Evolutionary conservation across 2,797 vertebrate genomes (phyloP).

Genomic region (Schizothorax lantsangensis): DNA sequence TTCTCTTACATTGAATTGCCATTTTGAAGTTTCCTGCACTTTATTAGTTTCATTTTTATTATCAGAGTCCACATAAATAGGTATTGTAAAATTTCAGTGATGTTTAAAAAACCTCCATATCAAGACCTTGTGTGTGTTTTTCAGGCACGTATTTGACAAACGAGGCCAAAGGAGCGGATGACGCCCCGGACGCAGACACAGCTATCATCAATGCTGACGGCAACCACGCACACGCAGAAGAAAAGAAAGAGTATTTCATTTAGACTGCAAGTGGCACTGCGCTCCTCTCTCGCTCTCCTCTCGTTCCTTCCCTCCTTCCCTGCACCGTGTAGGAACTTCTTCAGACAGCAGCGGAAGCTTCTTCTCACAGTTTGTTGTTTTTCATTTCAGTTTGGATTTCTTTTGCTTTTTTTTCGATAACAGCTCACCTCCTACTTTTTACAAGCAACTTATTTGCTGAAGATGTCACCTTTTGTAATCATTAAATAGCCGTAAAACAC

Average conservation of each 20-base stretch:
- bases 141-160: conserved; percentile 98
- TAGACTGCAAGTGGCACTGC: conserved; percentile 82
- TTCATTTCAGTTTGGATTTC: conserved; percentile 1
- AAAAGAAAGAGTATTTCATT: conserved; percentile 99
- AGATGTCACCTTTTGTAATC: conserved; percentile 71
- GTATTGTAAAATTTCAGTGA: background rate
- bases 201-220: conserved; percentile 99
- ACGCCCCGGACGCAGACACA: conserved; percentile 96
- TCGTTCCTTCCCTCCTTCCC: conserved; percentile 49
- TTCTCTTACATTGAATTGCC: background rate
- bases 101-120: background rate
- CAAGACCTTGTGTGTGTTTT: conserved; percentile 8
- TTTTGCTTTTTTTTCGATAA: conserved; percentile 75
- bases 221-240: conserved; percentile 96
- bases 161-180: conserved; percentile 98
- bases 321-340: conserved; percentile 51
- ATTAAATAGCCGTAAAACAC: conserved; percentile 81
- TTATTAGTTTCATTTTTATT: background rate
- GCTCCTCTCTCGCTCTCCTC: conserved; percentile 53
- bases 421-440: conserved; percentile 82
- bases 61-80: background rate
- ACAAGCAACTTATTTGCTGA: conserved; percentile 84
- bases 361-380: conserved; percentile 44
- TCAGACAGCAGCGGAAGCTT: conserved; percentile 50
- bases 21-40: background rate